phyloP scores from a whole-genome alignment of 2,888 invertebrate species.

The Meiosimyza decipiens region DNA sequence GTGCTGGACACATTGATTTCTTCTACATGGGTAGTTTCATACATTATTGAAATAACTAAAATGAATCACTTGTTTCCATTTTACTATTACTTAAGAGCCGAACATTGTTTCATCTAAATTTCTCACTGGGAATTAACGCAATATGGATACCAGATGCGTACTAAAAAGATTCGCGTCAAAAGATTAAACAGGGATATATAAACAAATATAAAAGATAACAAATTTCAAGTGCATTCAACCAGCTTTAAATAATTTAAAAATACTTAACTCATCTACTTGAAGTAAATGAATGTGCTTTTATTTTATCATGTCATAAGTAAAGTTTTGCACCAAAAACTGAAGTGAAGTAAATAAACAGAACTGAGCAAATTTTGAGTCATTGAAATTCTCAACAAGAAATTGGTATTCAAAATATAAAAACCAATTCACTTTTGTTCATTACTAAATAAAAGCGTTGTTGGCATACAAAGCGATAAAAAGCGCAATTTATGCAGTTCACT shows the following conservation, averaged over 20 bases:
- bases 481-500: slow-evolving; percentile 13
- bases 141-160: slow-evolving; percentile 20
- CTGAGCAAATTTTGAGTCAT: slow-evolving; percentile 22
- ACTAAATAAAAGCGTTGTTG: neutral
- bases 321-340: slow-evolving; percentile 10
- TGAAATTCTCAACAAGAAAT: slow-evolving; percentile 20
- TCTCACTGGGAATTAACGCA: neutral
- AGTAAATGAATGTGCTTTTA: too few species aligned
- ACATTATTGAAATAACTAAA: too few species aligned
- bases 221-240: slow-evolving; percentile 18
- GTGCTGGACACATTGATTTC: too few species aligned
- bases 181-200: neutral
- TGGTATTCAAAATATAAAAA: slow-evolving; percentile 14
- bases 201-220: slow-evolving; percentile 10
- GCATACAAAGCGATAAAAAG: slow-evolving; percentile 3
- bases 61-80: too few species aligned
- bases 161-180: neutral
- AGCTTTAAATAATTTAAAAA: slow-evolving; percentile 4
- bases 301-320: neutral
- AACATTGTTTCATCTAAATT: neutral
- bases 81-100: too few species aligned
- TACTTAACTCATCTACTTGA: too few species aligned
- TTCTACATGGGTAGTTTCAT: too few species aligned
- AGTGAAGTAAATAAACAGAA: slow-evolving; percentile 13
- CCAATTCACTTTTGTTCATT: slow-evolving; percentile 18